phyloP scores from a whole-genome alignment of 2,888 invertebrate genomes.

The Argynnis bischoffii region DNA sequence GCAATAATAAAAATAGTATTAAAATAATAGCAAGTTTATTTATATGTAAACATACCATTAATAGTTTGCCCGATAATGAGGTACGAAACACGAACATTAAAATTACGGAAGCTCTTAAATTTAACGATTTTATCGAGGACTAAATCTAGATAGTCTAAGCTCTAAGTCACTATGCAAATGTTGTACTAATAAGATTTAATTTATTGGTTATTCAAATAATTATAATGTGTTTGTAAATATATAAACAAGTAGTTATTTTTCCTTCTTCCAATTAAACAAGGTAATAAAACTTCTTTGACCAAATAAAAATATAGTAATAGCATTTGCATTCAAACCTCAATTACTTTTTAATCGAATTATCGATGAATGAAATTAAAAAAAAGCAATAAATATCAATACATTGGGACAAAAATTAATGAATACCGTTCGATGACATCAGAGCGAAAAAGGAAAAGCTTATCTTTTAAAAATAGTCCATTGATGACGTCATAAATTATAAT shows the following conservation, averaged over 20 bases:
- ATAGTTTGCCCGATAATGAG: constrained; percentile 45
- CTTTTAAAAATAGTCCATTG: constrained; percentile 1
- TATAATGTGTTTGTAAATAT: no score
- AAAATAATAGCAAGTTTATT: constrained; percentile 3
- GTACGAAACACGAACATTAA: constrained; percentile 51
- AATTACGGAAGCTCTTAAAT: constrained; percentile 48
- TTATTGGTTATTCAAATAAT: background rate
- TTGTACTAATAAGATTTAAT: constrained; percentile 14
- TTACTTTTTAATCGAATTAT: constrained; percentile 22
- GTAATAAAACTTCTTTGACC: constrained; percentile 3
- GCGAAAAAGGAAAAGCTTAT: constrained; percentile 1
- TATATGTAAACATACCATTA: constrained; percentile 2
- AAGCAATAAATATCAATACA: background rate
- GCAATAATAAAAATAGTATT: background rate
- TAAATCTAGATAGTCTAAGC: constrained; percentile 18
- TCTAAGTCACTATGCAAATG: constrained; percentile 9
- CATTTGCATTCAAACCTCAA: constrained; percentile 1
- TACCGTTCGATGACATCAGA: background rate
- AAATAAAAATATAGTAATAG: background rate
- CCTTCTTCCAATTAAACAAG: no score
- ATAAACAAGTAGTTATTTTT: no score
- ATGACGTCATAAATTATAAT: constrained; percentile 1
- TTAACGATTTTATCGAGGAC: constrained; percentile 43
- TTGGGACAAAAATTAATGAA: background rate
- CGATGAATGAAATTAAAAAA: constrained; percentile 7